Percentiles rank a stretch among this genome's conserved stretches.
Conservation (phyloP, 1,140 invertebrate species). For the Glossosoma conforme region DNA sequence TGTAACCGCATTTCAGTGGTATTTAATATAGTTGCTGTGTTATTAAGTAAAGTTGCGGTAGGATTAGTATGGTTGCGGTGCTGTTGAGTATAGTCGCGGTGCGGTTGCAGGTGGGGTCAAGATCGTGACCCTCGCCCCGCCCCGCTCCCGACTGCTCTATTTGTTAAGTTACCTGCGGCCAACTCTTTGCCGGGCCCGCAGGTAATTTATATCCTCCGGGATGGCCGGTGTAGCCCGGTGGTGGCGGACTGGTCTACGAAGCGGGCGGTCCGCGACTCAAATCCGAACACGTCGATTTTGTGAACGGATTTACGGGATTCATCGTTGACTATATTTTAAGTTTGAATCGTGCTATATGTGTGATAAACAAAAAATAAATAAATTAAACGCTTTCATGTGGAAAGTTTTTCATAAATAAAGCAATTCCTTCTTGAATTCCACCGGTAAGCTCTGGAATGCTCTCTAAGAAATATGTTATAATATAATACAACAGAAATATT, state of each 20-base stretch:
- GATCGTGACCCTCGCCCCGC: constrained; percentile 11
- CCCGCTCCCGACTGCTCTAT: constrained; percentile 8
- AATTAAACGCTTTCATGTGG: no score
- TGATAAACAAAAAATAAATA: no score
- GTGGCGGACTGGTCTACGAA: no score
- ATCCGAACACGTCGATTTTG: neutral
- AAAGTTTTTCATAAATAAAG: no score
- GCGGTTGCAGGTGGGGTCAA: constrained; percentile 13
- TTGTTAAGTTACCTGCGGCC: constrained; percentile 2
- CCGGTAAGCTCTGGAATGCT: no score
- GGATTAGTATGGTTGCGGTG: neutral
- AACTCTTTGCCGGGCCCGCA: neutral
- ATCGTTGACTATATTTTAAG: neutral
- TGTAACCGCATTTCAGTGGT: constrained; percentile 1
- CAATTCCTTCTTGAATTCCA: no score
- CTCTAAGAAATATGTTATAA: no score
- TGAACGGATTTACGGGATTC: neutral
- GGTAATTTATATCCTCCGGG: no score
- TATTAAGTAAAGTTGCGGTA: neutral
- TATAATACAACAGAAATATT: no score
- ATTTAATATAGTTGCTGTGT: neutral
- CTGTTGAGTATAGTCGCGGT: neutral
- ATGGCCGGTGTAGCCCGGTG: no score
- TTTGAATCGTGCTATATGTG: neutral
- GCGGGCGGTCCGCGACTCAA: no score